Evolutionary conservation across 2,888 invertebrate species (phyloP).

Genomic region (Unio pictorum): DNA sequence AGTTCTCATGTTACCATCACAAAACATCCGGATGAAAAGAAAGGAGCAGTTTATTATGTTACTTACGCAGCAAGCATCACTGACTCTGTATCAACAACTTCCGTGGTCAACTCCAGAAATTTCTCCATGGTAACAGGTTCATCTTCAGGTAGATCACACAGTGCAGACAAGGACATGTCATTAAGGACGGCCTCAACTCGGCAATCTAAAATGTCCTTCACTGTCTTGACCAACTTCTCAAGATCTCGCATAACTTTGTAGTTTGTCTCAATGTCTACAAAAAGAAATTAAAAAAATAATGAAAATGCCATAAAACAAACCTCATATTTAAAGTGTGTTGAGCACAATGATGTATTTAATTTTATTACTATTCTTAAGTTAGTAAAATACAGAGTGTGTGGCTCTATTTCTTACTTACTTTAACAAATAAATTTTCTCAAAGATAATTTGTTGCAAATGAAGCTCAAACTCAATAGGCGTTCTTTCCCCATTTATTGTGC

Average conservation of each 20-base stretch:
- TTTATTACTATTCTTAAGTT: no score
- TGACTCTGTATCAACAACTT: conserved; percentile 73
- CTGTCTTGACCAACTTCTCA: conserved; percentile 74
- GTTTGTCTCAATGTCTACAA: conserved; percentile 62
- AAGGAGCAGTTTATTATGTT: background rate
- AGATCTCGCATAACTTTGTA: conserved; percentile 64
- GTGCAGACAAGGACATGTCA: conserved; percentile 87
- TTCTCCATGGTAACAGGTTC: conserved; percentile 89
- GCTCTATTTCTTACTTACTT: no score
- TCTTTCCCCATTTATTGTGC: no score
- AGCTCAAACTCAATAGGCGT: no score
- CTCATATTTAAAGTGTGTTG: no score
- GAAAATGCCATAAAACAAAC: no score
- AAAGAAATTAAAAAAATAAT: conserved; percentile 7
- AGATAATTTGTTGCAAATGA: no score
- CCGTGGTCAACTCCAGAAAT: conserved; percentile 87
- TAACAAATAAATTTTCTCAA: no score
- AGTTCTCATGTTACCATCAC: no score
- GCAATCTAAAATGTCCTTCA: conserved; percentile 91
- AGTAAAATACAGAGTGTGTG: no score
- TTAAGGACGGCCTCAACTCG: conserved; percentile 89
- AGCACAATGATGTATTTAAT: no score
- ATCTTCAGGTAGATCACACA: conserved; percentile 86
- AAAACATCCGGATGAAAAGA: no score
- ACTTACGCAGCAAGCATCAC: conserved; percentile 72